A percentile compares a stretch with the other conserved stretches of the same genome.
Evolutionary conservation across 2,797 vertebrate species (phyloP).

Genomic region (Gastrophryne carolinensis): DNA sequence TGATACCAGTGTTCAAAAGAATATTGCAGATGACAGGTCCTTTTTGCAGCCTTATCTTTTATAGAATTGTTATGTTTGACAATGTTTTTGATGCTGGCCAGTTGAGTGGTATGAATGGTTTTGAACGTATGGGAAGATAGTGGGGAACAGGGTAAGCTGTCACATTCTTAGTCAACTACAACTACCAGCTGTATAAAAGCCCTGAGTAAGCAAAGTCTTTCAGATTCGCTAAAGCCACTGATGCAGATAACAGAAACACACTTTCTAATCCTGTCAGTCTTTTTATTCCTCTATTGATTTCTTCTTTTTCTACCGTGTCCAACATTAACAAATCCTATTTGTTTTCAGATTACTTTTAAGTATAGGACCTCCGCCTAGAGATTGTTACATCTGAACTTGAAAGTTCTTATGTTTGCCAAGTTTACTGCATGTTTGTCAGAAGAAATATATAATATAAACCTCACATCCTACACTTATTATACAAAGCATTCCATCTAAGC

Average conservation of each 20-base stretch:
- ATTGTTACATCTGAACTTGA: neutral
- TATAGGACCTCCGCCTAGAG: neutral
- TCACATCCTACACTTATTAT: no score
- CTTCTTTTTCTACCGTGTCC: slow-evolving; percentile 10
- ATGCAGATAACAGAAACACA: slow-evolving; percentile 25
- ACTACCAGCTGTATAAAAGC: neutral
- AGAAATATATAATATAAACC: no score
- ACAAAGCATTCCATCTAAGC: no score
- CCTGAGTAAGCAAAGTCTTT: neutral
- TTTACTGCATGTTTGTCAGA: neutral
- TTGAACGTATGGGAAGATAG: neutral
- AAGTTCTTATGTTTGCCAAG: neutral
- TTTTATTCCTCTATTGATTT: slow-evolving; percentile 31
- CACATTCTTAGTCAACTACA: neutral
- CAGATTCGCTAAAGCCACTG: slow-evolving; percentile 6
- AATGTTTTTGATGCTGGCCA: no score
- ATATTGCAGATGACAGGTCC: no score
- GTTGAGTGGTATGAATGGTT: neutral
- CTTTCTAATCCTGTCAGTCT: slow-evolving; percentile 26
- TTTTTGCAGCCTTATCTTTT: no score
- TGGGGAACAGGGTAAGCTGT: neutral
- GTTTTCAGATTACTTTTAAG: slow-evolving; percentile 8
- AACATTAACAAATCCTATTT: slow-evolving; percentile 28
- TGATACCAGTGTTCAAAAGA: no score
- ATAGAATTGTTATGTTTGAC: no score